Evolutionary conservation across 2,888 invertebrate genomes (phyloP), one percentile per base, ranked within the genome.

Genomic region (Octodonta nipae): DNA sequence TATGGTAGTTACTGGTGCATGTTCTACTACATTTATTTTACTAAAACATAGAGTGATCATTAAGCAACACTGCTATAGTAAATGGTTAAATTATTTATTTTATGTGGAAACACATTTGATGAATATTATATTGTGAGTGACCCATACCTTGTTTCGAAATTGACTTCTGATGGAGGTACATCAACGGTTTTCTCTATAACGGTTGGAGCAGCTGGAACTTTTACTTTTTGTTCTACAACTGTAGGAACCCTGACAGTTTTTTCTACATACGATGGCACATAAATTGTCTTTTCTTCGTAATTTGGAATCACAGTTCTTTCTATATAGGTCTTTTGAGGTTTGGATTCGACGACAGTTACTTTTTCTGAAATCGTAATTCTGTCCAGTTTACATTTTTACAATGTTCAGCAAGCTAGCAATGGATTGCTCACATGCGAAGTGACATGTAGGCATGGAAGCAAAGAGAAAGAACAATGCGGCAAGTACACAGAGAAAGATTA

Each of bases 161-260:
- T 24, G 26, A 35, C 39, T 15, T 37, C 38, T 5, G 33, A 34
- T 5, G 44, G 43, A 13, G 54, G 50, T 10, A 45, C 45, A 22
- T 47, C 46, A 5, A 57, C 46, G 7, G 48, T 49, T 37, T 58
- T 57, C 37, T 60, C 58, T 8, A 58, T 48, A 13, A 60, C 42
- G 8, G 54, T 58, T 2, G 60, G 58, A 15, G 49, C 46, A 5
- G 52, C 55, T 15, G 53, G 53, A 7, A 59, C 59, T 38, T 48
- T 48, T 15, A 60, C 42, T 35, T 40, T 56, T 31, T 58, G 54
- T 33, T 58, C 57, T 4, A 59, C 48, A n/a, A 53, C 47, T 3
- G 58, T 58, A 3, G 60, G 60, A 15, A 60, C 58, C 32, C 55
- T 37, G 22, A 60, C 44, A 5, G 57, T 56, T 41, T 59, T 60